Evolutionary conservation across 2,797 vertebrate species (phyloP).

Genomic region (Ctenopoma kingsleyae): DNA sequence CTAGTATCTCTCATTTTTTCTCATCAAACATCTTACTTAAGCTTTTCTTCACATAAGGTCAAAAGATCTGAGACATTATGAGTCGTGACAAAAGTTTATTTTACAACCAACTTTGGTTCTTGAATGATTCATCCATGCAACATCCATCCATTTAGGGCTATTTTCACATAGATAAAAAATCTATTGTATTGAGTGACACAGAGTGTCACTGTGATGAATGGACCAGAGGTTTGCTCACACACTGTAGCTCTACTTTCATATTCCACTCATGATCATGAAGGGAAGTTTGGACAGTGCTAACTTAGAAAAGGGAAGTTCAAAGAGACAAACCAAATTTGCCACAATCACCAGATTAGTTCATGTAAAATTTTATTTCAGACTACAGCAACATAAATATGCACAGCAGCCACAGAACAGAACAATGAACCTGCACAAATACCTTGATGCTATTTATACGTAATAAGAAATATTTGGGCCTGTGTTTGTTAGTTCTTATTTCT

Average conservation of each 20-base stretch:
- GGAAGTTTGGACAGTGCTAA: conserved; percentile 16
- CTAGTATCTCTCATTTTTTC: not conserved
- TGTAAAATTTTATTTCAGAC: conserved; percentile 10
- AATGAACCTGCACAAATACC: not conserved
- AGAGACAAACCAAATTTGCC: conserved; percentile 32
- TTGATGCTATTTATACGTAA: not conserved
- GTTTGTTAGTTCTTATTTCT: not conserved
- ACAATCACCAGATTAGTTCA: conserved; percentile 40
- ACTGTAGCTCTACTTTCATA: conserved; percentile 43
- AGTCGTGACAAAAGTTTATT: conserved; percentile 15
- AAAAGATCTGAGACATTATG: not conserved
- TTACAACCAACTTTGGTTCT: conserved; percentile 12
- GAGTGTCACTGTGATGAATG: conserved; percentile 50
- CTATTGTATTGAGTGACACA: conserved; percentile 23
- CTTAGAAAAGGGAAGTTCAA: conserved; percentile 48
- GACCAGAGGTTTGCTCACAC: conserved; percentile 33
- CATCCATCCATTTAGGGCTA: conserved; percentile 33
- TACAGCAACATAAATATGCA: not conserved
- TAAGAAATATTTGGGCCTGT: not conserved
- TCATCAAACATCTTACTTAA: not conserved
- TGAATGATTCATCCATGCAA: conserved; percentile 27
- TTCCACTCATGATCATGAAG: conserved; percentile 50
- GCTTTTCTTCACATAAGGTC: not conserved
- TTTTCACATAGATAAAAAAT: conserved; percentile 29
- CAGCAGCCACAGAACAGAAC: not conserved